Evolutionary conservation across 2,113 vertebrate genomes (phyloP).

Genomic region (Gymnobelideus leadbeateri): DNA sequence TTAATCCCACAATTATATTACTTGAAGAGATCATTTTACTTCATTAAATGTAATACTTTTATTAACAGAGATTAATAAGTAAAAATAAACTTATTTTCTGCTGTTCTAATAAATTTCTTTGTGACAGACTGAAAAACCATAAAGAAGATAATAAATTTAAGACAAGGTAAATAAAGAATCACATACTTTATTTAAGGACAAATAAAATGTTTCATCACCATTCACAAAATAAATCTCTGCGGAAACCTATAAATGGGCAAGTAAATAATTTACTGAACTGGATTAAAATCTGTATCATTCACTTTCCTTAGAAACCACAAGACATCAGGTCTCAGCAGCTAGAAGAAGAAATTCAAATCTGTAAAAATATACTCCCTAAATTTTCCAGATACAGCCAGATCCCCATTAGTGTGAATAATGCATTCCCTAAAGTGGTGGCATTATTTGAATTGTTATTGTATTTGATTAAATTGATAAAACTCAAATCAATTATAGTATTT

Average conservation of each 20-base stretch:
- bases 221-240: constrained; percentile 95
- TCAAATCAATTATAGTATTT: too few relatives aligned
- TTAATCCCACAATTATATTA: too few relatives aligned
- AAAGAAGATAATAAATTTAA: background rate
- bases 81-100: background rate
- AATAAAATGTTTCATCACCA: constrained; percentile 86
- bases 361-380: constrained; percentile 26
- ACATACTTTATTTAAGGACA: constrained; percentile 36
- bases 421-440: too few relatives aligned
- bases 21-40: background rate
- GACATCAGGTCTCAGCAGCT: constrained; percentile 96
- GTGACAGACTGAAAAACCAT: too few relatives aligned
- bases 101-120: too few relatives aligned
- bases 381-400: background rate
- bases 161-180: constrained; percentile 9
- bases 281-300: constrained; percentile 98
- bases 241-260: constrained; percentile 96
- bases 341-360: constrained; percentile 56
- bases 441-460: too few relatives aligned
- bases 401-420: too few relatives aligned
- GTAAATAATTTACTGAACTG: constrained; percentile 99
- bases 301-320: constrained; percentile 98
- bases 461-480: too few relatives aligned
- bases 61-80: constrained; percentile 34
- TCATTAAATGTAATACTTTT: constrained; percentile 21